A percentile compares a stretch with the other conserved stretches of the same genome.
Conservation (phyloP, 2,888 invertebrate species). For the Archips crataeganus region DNA sequence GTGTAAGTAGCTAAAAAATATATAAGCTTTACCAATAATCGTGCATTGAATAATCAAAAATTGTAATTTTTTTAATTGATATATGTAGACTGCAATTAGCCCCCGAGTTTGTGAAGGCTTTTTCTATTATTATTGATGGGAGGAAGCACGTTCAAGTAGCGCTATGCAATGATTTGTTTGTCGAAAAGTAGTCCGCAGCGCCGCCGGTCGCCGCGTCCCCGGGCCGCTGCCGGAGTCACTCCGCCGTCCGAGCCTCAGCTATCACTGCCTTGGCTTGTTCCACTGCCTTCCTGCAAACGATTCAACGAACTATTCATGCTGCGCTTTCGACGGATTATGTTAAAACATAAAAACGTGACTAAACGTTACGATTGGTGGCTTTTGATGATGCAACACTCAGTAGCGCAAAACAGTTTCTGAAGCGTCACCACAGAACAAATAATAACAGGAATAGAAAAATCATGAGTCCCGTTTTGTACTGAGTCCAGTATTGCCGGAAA, state of each 20-base stretch:
- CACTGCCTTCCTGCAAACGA: slow-evolving; percentile 68
- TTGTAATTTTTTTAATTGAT: neutral
- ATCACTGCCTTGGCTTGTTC: slow-evolving; percentile 74
- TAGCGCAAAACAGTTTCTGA: no score
- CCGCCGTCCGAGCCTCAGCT: slow-evolving; percentile 68
- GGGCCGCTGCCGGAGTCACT: slow-evolving; percentile 52
- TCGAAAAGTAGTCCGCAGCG: neutral
- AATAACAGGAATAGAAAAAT: no score
- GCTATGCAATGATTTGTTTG: neutral
- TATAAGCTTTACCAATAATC: neutral
- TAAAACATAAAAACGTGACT: no score
- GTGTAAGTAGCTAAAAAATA: neutral
- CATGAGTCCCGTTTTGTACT: no score
- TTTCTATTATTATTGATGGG: neutral
- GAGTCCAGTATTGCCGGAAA: no score
- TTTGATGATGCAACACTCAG: no score
- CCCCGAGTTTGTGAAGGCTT: neutral
- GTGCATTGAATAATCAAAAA: neutral
- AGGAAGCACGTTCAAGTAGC: neutral
- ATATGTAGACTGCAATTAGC: neutral
- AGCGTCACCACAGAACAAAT: no score
- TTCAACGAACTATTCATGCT: slow-evolving; percentile 12
- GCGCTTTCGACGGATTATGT: no score
- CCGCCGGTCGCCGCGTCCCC: neutral
- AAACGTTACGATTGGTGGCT: no score